Percentiles rank a stretch among this genome's conserved stretches.
phyloP scores from a whole-genome alignment of 2,888 invertebrate genomes.

The Archips xylosteana region DNA sequence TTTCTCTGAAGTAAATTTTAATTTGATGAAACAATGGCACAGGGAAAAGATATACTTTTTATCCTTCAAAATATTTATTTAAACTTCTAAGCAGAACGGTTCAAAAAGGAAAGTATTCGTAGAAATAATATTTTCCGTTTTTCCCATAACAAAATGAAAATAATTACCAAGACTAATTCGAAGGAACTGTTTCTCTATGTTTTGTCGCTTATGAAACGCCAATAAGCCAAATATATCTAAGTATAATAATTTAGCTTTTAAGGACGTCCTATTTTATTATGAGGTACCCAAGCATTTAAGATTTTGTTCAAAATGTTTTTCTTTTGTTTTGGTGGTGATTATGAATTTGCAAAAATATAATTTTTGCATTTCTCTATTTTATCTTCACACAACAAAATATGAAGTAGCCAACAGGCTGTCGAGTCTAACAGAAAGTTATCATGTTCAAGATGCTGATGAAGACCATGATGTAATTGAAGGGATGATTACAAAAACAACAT shows the following conservation, averaged over 20 bases:
- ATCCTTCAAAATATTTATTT: slow-evolving; percentile 1
- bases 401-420: too few species aligned
- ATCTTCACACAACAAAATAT: too few species aligned
- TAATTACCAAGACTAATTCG: neutral
- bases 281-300: too few species aligned
- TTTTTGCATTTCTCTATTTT: too few species aligned
- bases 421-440: too few species aligned
- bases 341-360: too few species aligned
- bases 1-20: neutral
- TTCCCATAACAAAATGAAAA: neutral
- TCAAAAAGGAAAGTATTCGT: slow-evolving; percentile 5
- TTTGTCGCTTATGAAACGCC: neutral
- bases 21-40: neutral
- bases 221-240: too few species aligned
- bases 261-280: neutral
- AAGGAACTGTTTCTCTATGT: neutral
- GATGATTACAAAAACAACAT: too few species aligned
- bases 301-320: too few species aligned
- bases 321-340: too few species aligned
- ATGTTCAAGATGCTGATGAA: too few species aligned
- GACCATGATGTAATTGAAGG: too few species aligned
- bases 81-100: neutral
- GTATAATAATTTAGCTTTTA: neutral
- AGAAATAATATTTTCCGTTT: neutral
- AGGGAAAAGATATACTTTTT: neutral